These are phyloP conservation scores for Trichogramma pretiosum DNA, from an alignment of 1,140 invertebrate genomes.

Conservation along the genomic window DNA sequence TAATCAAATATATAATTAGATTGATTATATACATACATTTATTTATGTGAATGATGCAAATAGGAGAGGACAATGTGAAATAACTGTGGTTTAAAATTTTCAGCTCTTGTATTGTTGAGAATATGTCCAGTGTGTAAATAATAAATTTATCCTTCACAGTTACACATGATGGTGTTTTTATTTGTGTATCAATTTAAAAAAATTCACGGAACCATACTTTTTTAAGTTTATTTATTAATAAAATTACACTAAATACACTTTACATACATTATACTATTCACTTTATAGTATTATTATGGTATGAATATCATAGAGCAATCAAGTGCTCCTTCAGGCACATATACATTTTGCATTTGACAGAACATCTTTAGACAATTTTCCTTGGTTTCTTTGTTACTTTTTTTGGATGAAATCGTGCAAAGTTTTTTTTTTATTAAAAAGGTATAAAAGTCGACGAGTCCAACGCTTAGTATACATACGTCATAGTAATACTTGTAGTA, in stretches of 20 bases:
- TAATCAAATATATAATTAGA: too few species aligned
- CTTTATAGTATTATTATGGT: constrained; percentile 14
- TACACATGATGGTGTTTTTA: constrained; percentile 1
- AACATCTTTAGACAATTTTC: too few species aligned
- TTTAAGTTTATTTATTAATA: constrained; percentile 16
- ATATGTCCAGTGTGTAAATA: constrained; percentile 29
- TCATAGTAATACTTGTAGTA: constrained; percentile 16
- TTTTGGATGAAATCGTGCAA: too few species aligned
- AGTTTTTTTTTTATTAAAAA: too few species aligned
- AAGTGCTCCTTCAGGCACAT: constrained; percentile 22
- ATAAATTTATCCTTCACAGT: constrained; percentile 33
- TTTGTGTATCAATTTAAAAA: constrained; percentile 9
- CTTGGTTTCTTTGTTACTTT: too few species aligned
- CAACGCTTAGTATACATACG: constrained; percentile 3
- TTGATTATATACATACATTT: too few species aligned
- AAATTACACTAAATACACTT: constrained; percentile 14
- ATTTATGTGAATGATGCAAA: constrained; percentile 6
- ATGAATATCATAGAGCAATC: constrained; percentile 23
- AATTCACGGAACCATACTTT: too few species aligned
- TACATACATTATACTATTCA: constrained; percentile 22
- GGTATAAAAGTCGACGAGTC: constrained; percentile 11
- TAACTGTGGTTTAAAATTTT: too few species aligned
- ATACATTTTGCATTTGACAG: constrained; percentile 10
- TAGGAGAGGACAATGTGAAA: too few species aligned
- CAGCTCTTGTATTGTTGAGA: constrained; percentile 8